Conservation (phyloP, 2,113 vertebrate species). For the Gavia stellata region DNA sequence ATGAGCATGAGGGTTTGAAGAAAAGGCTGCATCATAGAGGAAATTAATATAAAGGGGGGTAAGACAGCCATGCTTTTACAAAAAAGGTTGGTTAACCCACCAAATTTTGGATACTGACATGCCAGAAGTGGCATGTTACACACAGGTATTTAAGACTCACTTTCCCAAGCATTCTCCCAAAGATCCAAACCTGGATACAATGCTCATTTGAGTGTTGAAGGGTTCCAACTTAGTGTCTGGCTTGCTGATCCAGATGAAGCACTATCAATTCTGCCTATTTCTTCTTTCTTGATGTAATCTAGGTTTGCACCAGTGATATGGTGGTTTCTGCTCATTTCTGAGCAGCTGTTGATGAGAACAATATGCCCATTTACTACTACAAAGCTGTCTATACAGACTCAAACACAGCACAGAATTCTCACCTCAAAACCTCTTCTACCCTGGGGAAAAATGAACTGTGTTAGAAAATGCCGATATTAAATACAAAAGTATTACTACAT, state of each 20-base stretch:
- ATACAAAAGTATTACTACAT: not conserved
- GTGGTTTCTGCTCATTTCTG: not conserved
- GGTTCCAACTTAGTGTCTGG: not conserved
- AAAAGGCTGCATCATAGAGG: not conserved
- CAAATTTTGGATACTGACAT: not conserved
- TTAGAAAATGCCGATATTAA: not conserved
- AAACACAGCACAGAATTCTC: not conserved
- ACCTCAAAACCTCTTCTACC: not conserved
- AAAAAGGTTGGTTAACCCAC: not conserved
- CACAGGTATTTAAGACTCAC: not conserved
- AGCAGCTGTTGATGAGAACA: not conserved
- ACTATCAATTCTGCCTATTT: not conserved
- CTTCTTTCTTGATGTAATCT: not conserved
- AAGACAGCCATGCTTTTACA: not conserved
- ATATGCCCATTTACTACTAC: not conserved
- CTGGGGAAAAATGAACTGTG: not conserved
- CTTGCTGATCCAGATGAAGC: not conserved
- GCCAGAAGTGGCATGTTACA: not conserved
- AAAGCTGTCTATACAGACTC: not conserved
- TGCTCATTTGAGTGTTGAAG: not conserved
- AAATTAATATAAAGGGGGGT: not conserved
- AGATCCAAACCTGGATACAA: not conserved
- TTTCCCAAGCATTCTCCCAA: not conserved
- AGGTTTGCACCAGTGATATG: not conserved
- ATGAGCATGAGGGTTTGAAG: not conserved